Base-by-base conservation (phyloP, 2,888 invertebrate species). In the Lepidocyrtinus sp. region DNA sequence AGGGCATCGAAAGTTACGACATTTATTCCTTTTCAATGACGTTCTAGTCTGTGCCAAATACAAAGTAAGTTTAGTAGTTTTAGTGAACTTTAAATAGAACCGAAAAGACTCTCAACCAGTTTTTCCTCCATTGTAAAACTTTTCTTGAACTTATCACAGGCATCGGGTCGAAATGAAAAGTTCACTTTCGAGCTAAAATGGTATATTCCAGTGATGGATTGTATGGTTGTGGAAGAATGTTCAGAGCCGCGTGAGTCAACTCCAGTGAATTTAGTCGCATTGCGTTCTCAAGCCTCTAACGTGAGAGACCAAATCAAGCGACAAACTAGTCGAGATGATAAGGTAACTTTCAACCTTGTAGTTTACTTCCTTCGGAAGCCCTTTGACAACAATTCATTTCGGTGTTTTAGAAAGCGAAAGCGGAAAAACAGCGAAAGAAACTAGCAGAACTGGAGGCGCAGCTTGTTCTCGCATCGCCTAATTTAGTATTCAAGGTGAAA, bases 41-140 rank as follows among this genome's bases (percentile, higher is more conserved):
- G 95, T 97, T 67, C 94, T 98, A 86, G 96, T 97, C 72, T 97
- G 97, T 90, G 96, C 97, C 87, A 98, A 96, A 90, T 96, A 96
- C 88, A 96, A 96, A 91, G 93, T 91, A 88, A 88, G 81, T 62
- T 50, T 15, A 50, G n/a, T 2, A 36, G 12, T 17, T 61, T 61
- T 61, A 17, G 26, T 19, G 5, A 50, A n/a, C 27, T 19, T 22
- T 22, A 22, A 22, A n/a, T n/a, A 12, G 55, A 17, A 3, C n/a
- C n/a, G n/a, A n/a, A n/a, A n/a, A n/a, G n/a, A n/a, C n/a, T n/a
- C n/a, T n/a, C n/a, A n/a, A n/a, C 17, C 12, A 3, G 55, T 55
- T 55, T 67, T 19, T 36, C 36, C 5, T 45, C 36, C 15, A 46
- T 24, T 17, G 21, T 55, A 55, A 24, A 27, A 67, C n/a, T n/a